Percentiles rank a stretch among this genome's conserved stretches.
Evolutionary conservation across 1,140 invertebrate genomes (phyloP).

Genomic region (Lasioglossum albipes): DNA sequence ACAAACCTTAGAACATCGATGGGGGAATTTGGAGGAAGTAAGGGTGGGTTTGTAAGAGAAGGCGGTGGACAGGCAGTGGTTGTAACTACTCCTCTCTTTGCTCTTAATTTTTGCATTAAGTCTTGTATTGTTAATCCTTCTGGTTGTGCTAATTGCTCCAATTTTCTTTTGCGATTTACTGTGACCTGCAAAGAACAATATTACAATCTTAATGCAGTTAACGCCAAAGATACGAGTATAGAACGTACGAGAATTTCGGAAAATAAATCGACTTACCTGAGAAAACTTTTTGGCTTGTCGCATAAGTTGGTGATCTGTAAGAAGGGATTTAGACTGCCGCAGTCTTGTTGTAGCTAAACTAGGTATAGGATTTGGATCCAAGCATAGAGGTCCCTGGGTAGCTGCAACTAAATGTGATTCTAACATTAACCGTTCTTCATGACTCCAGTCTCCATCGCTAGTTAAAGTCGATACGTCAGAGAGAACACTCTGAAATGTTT

Average conservation of each 20-base stretch:
- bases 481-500: conserved; percentile 83
- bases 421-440: conserved; percentile 88
- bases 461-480: conserved; percentile 87
- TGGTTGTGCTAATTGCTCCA: conserved; percentile 90
- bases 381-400: conserved; percentile 90
- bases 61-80: conserved; percentile 76
- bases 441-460: conserved; percentile 85
- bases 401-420: conserved; percentile 92
- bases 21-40: conserved; percentile 74
- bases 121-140: conserved; percentile 88
- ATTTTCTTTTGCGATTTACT: conserved; percentile 92
- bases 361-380: conserved; percentile 91
- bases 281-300: conserved; percentile 88
- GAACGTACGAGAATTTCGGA: conserved; percentile 4
- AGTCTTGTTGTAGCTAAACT: conserved; percentile 87
- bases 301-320: conserved; percentile 87
- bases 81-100: conserved; percentile 66
- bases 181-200: conserved; percentile 80
- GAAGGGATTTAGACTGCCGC: conserved; percentile 86
- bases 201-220: not conserved
- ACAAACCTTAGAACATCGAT: conserved; percentile 75
- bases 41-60: conserved; percentile 73
- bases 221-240: not conserved
- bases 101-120: conserved; percentile 80
- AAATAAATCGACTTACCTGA: conserved; percentile 79